Evolutionary conservation across 2,797 vertebrate genomes (phyloP), one percentile per base, ranked within the genome.

Genomic region (Chloroceryle inda): DNA sequence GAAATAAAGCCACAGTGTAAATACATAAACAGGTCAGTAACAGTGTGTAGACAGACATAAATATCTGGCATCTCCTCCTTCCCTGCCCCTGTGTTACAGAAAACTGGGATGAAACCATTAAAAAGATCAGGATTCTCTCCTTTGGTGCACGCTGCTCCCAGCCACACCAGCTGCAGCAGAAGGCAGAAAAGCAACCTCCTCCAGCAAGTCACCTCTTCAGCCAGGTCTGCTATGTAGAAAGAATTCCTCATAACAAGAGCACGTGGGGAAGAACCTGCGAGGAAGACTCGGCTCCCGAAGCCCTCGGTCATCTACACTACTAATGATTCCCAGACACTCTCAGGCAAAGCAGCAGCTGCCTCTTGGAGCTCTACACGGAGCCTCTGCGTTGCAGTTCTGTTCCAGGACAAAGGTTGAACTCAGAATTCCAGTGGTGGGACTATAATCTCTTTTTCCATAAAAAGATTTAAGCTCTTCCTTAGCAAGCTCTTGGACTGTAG

Each of bases 21-120:
- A 92, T 26, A 38, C 0, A 2, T 14, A 7, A 47, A 59, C 73
- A 72, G 89, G 33, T 20, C 42, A 24, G 6, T 72, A 68, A 79
- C 5, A 33, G n/a, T 1, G 1, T 38, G n/a, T 13, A 59, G 23
- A 56, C 4, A 44, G 33, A 21, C 3, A 4, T 7, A 3, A 31
- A 15, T 26, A 24, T 38, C 55, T 63, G 19, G 11, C 29, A 21
- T 59, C 15, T 69, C 38, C 27, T 59, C 37, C 37, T 64, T 33
- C 27, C 37, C 61, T 88, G 33, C 16, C 27, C 9, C 49, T 38
- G 42, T 24, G 26, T n/a, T 50, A 35, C 27, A 61, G 55, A 37
- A 74, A 88, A 20, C 2, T 5, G n/a, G 21, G 47, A 19, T 12
- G 9, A 14, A n/a, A 33, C 14, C 5, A 18, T 21, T 20, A 11